Conservation (phyloP, 2,113 vertebrate species). For the Hippopotamus amphibius region DNA sequence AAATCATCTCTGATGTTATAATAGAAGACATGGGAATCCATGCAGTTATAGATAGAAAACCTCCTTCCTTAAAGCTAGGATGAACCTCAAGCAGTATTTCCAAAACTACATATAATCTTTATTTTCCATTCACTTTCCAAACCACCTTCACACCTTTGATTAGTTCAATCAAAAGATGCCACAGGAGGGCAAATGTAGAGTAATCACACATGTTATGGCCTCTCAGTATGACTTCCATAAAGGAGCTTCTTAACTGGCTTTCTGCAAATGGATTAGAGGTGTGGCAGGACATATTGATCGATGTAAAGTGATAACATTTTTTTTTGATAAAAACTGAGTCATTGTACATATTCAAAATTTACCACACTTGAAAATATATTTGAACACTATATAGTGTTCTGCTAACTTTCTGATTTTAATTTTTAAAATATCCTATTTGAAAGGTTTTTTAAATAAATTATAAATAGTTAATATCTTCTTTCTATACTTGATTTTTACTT, state of each 20-base stretch:
- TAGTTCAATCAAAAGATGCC: background rate
- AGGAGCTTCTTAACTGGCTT: background rate
- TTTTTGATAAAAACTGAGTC: background rate
- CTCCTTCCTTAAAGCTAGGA: background rate
- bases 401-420: background rate
- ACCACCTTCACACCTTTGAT: background rate
- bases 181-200: background rate
- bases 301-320: background rate
- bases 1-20: background rate
- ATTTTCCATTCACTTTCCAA: background rate
- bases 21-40: background rate
- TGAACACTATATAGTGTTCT: background rate
- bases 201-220: background rate
- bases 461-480: background rate
- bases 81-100: background rate
- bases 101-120: background rate
- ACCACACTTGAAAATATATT: background rate
- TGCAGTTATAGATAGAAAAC: background rate
- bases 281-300: background rate
- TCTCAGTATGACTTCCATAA: background rate
- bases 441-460: constrained; percentile 25
- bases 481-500: background rate
- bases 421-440: background rate
- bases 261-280: background rate
- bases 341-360: background rate